Percentiles rank a stretch among this genome's conserved stretches.
Evolutionary conservation across 2,113 vertebrate species (phyloP).

Genomic region (Notothenia coriiceps): DNA sequence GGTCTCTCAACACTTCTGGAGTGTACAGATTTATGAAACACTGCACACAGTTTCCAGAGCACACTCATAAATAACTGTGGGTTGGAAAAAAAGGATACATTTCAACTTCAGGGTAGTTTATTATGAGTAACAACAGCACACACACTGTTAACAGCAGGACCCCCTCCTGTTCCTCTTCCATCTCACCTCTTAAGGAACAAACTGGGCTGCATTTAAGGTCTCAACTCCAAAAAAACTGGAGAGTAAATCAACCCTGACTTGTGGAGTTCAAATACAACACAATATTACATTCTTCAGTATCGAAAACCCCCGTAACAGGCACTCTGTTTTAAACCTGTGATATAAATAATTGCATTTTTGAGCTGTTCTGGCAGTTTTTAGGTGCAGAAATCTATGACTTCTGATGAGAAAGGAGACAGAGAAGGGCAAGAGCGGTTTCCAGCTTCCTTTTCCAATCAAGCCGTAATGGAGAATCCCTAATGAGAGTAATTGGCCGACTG

Average conservation of each 20-base stretch:
- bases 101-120: conserved; percentile 40
- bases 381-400: conserved; percentile 3
- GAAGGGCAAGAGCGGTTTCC: background rate
- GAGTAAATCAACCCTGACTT: conserved; percentile 22
- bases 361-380: background rate
- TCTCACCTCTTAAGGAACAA: conserved; percentile 20
- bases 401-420: background rate
- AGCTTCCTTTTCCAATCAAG: conserved; percentile 28
- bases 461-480: conserved; percentile 39
- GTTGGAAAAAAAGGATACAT: conserved; percentile 21
- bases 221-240: conserved; percentile 5
- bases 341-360: background rate
- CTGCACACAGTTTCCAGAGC: conserved; percentile 32
- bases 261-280: conserved; percentile 1
- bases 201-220: conserved; percentile 17
- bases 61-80: conserved; percentile 56
- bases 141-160: conserved; percentile 34
- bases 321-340: background rate
- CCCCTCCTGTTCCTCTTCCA: conserved; percentile 17
- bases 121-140: conserved; percentile 41
- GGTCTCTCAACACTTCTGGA: conserved; percentile 47
- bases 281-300: background rate
- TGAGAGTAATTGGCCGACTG: conserved; percentile 52
- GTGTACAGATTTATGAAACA: conserved; percentile 57
- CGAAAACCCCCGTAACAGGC: conserved; percentile 2